Evolutionary conservation across 2,113 vertebrate genomes (phyloP).

Genomic region (Pluvialis apricaria): DNA sequence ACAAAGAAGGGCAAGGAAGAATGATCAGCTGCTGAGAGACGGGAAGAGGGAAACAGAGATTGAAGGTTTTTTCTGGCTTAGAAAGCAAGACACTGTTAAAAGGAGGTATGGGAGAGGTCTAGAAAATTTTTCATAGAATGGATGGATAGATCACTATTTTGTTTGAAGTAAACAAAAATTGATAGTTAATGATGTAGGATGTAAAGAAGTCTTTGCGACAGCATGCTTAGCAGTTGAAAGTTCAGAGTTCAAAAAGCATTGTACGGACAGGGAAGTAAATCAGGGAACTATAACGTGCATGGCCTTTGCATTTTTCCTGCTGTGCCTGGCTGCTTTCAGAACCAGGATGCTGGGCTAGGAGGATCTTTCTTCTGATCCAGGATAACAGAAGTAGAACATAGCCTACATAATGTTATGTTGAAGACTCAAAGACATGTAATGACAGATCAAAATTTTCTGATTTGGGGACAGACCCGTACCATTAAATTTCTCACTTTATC

Average conservation of each 20-base stretch:
- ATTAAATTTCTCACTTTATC: not conserved
- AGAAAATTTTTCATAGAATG: not conserved
- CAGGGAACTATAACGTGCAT: not conserved
- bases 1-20: not conserved
- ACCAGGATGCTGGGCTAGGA: not conserved
- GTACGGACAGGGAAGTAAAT: not conserved
- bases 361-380: not conserved
- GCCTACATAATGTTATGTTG: not conserved
- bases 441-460: not conserved
- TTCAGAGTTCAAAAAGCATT: not conserved
- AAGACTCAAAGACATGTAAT: not conserved
- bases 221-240: not conserved
- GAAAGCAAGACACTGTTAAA: not conserved
- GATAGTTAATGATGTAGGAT: not conserved
- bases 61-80: not conserved
- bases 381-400: not conserved
- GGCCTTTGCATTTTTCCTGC: not conserved
- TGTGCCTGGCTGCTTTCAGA: not conserved
- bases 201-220: not conserved
- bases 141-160: not conserved
- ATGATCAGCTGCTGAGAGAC: not conserved
- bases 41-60: not conserved
- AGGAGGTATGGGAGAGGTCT: not conserved
- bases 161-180: not conserved
- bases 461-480: not conserved